Conservation (phyloP, 2,888 invertebrate genomes). For the Sinopyrophorus schimmeli region DNA sequence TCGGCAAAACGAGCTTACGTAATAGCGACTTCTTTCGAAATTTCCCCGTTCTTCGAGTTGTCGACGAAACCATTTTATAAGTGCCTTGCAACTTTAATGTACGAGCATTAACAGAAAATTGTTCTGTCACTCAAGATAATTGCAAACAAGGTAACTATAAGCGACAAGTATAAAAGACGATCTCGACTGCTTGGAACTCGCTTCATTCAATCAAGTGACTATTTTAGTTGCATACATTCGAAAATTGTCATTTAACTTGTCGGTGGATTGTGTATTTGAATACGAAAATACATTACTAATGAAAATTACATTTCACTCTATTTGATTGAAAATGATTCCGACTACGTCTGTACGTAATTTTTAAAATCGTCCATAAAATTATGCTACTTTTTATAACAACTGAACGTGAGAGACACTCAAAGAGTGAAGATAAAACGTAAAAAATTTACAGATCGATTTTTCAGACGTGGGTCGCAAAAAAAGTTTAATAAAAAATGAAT, state of each 20-base stretch:
- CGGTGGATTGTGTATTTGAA: no score
- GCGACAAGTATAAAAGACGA: slow-evolving; percentile 21
- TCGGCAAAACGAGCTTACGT: slow-evolving; percentile 15
- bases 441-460: no score
- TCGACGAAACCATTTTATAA: slow-evolving; percentile 18
- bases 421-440: no score
- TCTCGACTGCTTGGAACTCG: slow-evolving; percentile 14
- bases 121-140: slow-evolving; percentile 27
- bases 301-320: background rate
- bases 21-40: slow-evolving; percentile 11
- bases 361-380: no score
- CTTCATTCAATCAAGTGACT: slow-evolving; percentile 10
- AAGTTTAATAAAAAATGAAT: no score
- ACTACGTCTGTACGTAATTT: no score
- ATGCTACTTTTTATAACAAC: no score
- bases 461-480: no score
- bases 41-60: slow-evolving; percentile 12
- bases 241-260: no score
- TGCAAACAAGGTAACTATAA: slow-evolving; percentile 27
- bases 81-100: slow-evolving; percentile 28
- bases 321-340: no score
- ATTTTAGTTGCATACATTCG: background rate
- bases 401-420: no score
- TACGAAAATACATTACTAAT: slow-evolving; percentile 1
- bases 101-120: slow-evolving; percentile 33